Evolutionary conservation across 2,113 vertebrate genomes (phyloP), one percentile per base, ranked within the genome.

Genomic region (Poecilia latipinna): DNA sequence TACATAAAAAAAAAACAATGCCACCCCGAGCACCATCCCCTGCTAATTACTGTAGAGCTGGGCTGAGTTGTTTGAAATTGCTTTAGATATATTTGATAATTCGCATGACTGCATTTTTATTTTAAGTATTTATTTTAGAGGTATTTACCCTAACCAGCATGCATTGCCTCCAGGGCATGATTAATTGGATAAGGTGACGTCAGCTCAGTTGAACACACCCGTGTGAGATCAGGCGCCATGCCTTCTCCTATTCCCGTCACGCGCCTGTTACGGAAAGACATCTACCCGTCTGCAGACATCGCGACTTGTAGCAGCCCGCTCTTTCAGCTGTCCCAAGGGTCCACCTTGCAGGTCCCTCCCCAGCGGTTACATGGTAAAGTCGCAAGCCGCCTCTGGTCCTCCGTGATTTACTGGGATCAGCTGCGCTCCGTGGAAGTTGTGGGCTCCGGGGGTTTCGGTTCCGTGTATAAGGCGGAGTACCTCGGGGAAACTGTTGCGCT

Each of bases 381-480:
- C 6, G 77, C 83, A 22, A 83, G 72, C 48, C 92, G 95, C 15
- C 90, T 95, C 61, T 96, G 96, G 92, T 97, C 97, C 83, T 97
- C 95, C 12, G 95, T 94, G 60, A 96, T 99, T 0, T 90, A 96
- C 65, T 99, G 97, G 97, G 94, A 96, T 26, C 95, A 96, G 83
- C 94, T 99, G 74, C 85, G 92, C 62, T 77, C 94, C 12, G 83
- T 96, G 35, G 91, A 94, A 75, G 93, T 93, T 1, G 72, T 98
- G 7, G 98, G 97, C 0, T 94, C 96, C 0, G 98, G 98, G 0
- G 97, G 97, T 0, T 99, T 99, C 2, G 98, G 98, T 15, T 95
- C 94, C 0, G 98, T 99, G 26, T 98, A 97, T 90, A 94, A 90
- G 85, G 97, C 95, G 0, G 94, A 94, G 8, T 99, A 99, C 89